Evolutionary conservation across 2,797 vertebrate species (phyloP).

Genomic region (Toxotes lorentzi): DNA sequence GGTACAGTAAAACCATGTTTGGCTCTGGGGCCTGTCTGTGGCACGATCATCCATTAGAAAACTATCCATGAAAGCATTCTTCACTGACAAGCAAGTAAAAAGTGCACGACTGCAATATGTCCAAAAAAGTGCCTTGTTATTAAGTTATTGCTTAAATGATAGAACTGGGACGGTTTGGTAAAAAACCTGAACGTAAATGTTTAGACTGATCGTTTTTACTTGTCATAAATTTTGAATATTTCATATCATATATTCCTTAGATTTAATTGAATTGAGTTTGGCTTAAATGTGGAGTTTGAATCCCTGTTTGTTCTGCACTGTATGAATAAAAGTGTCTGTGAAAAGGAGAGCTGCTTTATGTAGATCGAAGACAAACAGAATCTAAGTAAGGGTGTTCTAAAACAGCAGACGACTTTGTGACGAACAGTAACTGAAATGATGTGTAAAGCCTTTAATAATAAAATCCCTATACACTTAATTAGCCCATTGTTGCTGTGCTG

Average conservation of each 20-base stretch:
- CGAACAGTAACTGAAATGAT: constrained; percentile 20
- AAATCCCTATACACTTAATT: constrained; percentile 58
- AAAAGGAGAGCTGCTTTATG: background rate
- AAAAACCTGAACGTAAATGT: background rate
- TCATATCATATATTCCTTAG: background rate
- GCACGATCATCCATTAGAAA: background rate
- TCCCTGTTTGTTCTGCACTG: constrained; percentile 1
- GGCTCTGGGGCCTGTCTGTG: background rate
- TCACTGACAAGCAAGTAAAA: background rate
- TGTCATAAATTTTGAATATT: background rate
- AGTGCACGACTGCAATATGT: background rate
- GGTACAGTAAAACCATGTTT: background rate
- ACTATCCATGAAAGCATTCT: constrained; percentile 7
- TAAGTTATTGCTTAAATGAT: background rate
- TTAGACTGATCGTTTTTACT: background rate
- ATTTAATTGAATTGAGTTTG: background rate
- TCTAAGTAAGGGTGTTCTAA: background rate
- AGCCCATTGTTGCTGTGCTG: constrained; percentile 35
- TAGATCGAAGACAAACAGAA: constrained; percentile 6
- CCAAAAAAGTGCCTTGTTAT: background rate
- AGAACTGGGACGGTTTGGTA: background rate
- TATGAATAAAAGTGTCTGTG: background rate
- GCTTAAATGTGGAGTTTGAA: background rate
- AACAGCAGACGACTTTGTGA: background rate
- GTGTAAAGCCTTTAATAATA: constrained; percentile 39